A percentile compares a stretch with the other conserved stretches of the same genome.
phyloP scores from a whole-genome alignment of 1,140 invertebrate genomes.

The Oedothorax gibbosus region DNA sequence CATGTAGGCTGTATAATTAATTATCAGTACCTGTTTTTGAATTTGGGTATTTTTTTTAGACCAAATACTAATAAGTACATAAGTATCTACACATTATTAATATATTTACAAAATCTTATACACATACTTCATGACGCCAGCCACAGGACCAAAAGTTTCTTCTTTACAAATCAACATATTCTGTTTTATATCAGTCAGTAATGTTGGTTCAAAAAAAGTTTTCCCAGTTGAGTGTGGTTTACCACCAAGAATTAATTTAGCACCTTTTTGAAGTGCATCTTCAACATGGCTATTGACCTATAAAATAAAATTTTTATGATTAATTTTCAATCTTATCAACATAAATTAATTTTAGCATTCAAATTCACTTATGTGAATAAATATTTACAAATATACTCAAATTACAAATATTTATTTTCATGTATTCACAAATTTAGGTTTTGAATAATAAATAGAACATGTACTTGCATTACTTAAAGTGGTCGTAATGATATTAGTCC shows the following conservation, averaged over 20 bases:
- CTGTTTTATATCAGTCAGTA: conserved; percentile 82
- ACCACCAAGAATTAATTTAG: conserved; percentile 86
- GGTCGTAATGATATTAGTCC: too few species aligned
- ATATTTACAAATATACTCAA: background rate
- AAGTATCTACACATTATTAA: too few species aligned
- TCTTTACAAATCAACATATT: conserved; percentile 87
- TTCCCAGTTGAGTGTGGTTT: conserved; percentile 75
- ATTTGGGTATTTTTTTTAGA: too few species aligned
- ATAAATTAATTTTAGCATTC: too few species aligned
- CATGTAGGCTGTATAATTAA: too few species aligned
- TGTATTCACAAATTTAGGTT: background rate
- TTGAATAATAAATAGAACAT: background rate
- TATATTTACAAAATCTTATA: background rate
- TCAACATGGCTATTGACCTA: conserved; percentile 65
- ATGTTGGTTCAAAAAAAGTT: conserved; percentile 91
- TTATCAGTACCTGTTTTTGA: too few species aligned
- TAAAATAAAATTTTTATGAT: background rate
- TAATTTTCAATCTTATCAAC: too few species aligned
- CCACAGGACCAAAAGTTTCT: conserved; percentile 97
- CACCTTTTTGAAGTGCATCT: conserved; percentile 78
- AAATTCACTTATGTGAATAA: background rate
- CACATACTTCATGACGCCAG: conserved; percentile 80
- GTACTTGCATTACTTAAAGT: background rate
- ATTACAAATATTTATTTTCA: background rate
- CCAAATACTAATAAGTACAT: too few species aligned